Evolutionary conservation across 2,888 invertebrate genomes (phyloP), one percentile per base, ranked within the genome.

Genomic region (Petrolisthes cinctipes): DNA sequence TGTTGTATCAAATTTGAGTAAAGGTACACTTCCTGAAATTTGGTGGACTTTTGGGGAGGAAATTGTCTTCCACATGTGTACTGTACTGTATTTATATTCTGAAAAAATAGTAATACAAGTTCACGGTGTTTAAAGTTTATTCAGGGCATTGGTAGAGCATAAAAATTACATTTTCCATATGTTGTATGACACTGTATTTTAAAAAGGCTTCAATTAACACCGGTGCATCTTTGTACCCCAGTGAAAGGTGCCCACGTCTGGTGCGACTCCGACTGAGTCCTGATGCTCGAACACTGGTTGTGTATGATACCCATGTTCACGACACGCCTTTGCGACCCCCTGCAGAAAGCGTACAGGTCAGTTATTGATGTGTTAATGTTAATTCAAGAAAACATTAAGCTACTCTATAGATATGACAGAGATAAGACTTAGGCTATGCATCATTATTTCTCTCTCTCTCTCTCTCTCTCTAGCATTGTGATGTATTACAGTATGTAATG

Each of bases 281-380:
- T 11, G 90, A 90, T 76, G 90, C 86, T 17, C 81, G 84, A 5
- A 85, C 86, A 53, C 51, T 90, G 68, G 87, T 90, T 5, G 90
- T 90, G 4, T 78, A 82, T 68, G 85, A 90, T 56, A 86, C 90
- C 5, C 90, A 90, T 73, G 78, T 86, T 9, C 90, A 90, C 68
- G 89, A 86, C 54, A 9, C 82, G 0, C n/a, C 23, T 17, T 73
- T 73, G 23, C 20, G 57, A 17, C 56, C n/a, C 20, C 79, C 20
- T 68, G 14, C 68, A 68, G 14, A 14, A 85, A 66, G 23, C 54
- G 71, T 53, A 54, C 79, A 71, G 79, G 85, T 68, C 80, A 81
- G 23, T 56, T 73, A 53, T 81, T 66, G 85, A 73, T 81, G 68
- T 57, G 61, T 9, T 4, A 61, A 4, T 51, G 2, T 61, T 61